Evolutionary conservation across 2,888 invertebrate species (phyloP).

Genomic region (Taenaris catops): DNA sequence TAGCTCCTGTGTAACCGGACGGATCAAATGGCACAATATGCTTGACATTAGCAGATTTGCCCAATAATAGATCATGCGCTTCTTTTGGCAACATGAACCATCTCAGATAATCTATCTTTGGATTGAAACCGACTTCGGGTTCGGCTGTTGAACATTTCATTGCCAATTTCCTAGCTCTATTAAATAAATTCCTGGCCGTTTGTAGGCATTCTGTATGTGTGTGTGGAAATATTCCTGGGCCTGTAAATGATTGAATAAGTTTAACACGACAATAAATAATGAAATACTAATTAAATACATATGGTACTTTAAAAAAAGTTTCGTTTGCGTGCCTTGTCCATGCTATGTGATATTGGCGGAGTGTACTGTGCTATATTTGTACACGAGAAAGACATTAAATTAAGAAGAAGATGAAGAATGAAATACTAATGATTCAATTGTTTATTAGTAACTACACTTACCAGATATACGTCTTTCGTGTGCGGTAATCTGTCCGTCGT

Average conservation of each 20-base stretch:
- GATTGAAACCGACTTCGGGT: conserved; percentile 85
- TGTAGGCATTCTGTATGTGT: conserved; percentile 88
- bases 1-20: conserved; percentile 74
- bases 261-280: no score
- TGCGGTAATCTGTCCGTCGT: conserved; percentile 86
- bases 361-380: no score
- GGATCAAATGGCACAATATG: conserved; percentile 89
- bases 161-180: conserved; percentile 87
- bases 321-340: no score
- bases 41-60: conserved; percentile 87
- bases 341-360: no score
- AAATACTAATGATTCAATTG: no score
- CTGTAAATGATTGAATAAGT: conserved; percentile 40
- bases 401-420: no score
- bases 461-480: conserved; percentile 85
- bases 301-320: no score
- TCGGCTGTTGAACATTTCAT: conserved; percentile 87
- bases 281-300: no score
- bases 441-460: no score
- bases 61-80: conserved; percentile 87
- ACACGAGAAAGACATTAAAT: no score
- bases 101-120: conserved; percentile 83
- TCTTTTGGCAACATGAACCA: conserved; percentile 96
- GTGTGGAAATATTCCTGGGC: conserved; percentile 86
- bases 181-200: conserved; percentile 88